phyloP scores from a whole-genome alignment of 2,888 invertebrate species.

The Conomelus anceps region DNA sequence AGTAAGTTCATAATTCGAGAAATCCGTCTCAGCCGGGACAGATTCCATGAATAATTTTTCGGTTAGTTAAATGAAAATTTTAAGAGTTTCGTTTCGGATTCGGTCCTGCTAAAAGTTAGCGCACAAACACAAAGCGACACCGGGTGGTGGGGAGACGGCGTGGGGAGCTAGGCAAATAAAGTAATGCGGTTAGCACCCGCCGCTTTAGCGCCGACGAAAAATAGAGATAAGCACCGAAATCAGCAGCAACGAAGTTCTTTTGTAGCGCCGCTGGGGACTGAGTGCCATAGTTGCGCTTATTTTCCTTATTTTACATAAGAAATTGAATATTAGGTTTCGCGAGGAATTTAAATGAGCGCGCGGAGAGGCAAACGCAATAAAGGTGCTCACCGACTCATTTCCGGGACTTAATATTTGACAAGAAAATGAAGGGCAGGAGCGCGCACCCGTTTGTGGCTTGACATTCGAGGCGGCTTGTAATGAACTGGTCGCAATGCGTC shows the following conservation, averaged over 20 bases:
- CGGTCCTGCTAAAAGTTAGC: neutral
- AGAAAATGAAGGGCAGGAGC: slow-evolving; percentile 4
- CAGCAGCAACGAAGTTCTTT: neutral
- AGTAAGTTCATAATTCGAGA: neutral
- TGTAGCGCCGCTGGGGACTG: neutral
- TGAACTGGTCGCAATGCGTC: neutral
- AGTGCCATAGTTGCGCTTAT: neutral
- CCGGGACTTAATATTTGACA: slow-evolving; percentile 4
- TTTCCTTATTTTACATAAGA: slow-evolving; percentile 5
- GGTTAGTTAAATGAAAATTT: slow-evolving; percentile 4
- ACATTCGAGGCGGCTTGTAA: neutral
- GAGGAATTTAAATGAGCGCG: slow-evolving; percentile 7
- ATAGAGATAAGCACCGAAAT: neutral
- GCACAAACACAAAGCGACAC: neutral
- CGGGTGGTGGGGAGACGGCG: no score
- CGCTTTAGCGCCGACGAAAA: neutral
- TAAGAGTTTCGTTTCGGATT: neutral
- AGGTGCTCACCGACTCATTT: slow-evolving; percentile 9
- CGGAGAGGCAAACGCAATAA: slow-evolving; percentile 2
- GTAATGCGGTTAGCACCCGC: neutral
- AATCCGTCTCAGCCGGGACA: neutral
- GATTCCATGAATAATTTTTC: slow-evolving; percentile 13
- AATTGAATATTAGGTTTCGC: slow-evolving; percentile 8
- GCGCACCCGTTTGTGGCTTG: neutral
- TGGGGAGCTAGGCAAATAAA: neutral